A percentile compares a stretch with the other conserved stretches of the same genome.
These are phyloP conservation scores for Lepidocolaptes lacrymiger DNA, from an alignment of 2,797 vertebrate species.

Conservation along the genomic window DNA sequence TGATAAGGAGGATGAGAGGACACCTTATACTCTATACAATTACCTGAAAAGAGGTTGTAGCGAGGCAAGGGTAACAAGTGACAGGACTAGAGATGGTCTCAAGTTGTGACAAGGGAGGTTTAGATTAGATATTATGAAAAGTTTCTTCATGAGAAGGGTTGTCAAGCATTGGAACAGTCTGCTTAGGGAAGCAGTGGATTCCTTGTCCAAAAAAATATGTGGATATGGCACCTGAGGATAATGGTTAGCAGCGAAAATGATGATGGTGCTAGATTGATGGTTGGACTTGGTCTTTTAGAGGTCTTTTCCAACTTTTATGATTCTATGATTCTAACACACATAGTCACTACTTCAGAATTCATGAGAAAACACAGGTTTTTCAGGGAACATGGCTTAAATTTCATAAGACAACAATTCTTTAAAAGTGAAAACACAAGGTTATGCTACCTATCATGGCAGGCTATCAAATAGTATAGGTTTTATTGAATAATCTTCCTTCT, in stretches of 20 bases:
- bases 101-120: neutral
- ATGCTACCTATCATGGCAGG: neutral
- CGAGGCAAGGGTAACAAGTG: fast-evolving
- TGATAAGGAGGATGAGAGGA: neutral
- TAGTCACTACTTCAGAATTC: neutral
- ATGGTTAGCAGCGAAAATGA: neutral
- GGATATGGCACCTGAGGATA: neutral
- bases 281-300: neutral
- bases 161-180: neutral
- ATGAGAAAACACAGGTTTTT: neutral
- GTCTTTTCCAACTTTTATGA: neutral
- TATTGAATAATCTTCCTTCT: neutral
- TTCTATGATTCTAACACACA: neutral
- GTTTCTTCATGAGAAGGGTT: neutral
- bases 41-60: neutral
- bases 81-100: neutral
- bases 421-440: neutral
- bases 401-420: fast-evolving
- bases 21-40: neutral
- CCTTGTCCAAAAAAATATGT: neutral
- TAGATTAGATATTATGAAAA: neutral
- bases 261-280: neutral
- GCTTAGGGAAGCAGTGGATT: neutral
- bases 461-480: neutral
- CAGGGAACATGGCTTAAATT: neutral